A percentile compares a stretch with the other conserved stretches of the same genome.
These are phyloP conservation scores for Glomeris maerens DNA, from an alignment of 1,140 invertebrate species.

Conservation along the genomic window DNA sequence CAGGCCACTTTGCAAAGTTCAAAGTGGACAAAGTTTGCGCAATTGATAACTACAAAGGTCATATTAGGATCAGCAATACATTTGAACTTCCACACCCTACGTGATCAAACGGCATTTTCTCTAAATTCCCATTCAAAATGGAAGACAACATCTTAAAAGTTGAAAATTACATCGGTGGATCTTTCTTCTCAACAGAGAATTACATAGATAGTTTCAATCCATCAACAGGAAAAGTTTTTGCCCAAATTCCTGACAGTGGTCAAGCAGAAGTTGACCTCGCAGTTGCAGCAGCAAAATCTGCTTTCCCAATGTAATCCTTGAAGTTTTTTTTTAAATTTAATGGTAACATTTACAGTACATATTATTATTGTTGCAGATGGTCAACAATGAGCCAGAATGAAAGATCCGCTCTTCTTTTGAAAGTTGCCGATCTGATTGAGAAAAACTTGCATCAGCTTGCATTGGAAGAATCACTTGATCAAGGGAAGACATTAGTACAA, in stretches of 20 bases:
- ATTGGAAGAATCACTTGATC: constrained; percentile 39
- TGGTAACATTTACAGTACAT: neutral
- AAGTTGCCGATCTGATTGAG: constrained; percentile 41
- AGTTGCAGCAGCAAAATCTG: constrained; percentile 28
- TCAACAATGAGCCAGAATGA: constrained; percentile 22
- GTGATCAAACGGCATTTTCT: too few species aligned
- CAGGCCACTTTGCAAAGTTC: too few species aligned
- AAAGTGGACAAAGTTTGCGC: too few species aligned
- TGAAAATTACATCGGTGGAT: constrained; percentile 36
- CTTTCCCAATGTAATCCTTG: constrained; percentile 22
- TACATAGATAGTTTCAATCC: constrained; percentile 37
- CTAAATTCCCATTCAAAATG: too few species aligned
- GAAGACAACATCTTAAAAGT: too few species aligned
- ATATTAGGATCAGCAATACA: too few species aligned
- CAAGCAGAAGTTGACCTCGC: constrained; percentile 30
- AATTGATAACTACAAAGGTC: too few species aligned
- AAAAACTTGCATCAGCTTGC: constrained; percentile 37
- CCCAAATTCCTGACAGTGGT: constrained; percentile 35
- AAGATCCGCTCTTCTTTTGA: constrained; percentile 27
- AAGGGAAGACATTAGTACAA: constrained; percentile 43
- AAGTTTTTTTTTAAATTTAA: neutral
- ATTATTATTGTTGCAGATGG: constrained; percentile 27
- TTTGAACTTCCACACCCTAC: too few species aligned
- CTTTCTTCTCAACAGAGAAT: constrained; percentile 25
- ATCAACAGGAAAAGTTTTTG: constrained; percentile 36